Base-by-base conservation (phyloP, 2,888 invertebrate species). In the Cataglyphis livida region DNA sequence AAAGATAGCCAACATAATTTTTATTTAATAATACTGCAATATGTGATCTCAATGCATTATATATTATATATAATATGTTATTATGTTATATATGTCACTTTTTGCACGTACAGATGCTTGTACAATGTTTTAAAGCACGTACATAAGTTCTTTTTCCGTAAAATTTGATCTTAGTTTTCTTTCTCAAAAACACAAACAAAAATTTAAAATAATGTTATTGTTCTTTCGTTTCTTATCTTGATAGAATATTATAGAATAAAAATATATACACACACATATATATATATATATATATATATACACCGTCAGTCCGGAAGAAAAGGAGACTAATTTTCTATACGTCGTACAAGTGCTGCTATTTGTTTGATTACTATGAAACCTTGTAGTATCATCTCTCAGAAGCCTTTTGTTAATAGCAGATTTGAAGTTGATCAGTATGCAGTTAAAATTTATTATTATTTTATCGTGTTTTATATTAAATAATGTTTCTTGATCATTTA, bases 61-160 rank as follows among this genome's bases (percentile, higher is more conserved):
- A 21, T 59, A 5, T 28, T n/a, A 44, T 1, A 1, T 12, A 25
- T 25, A 25, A 25, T 25, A 25, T 25, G 25, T 25, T 28, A 28
- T 32, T 61, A 32, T 38, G 35, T 32, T 32, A 25, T 25, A 25
- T 21, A 21, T 25, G 12, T 21, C 25, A 35, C n/a, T 65, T 51
- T 51, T 76, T 32, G 9, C 32, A 32, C 4, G 5, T 32, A 32
- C 32, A 32, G 4, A n/a, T 15, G 15, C 9, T 41, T n/a, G 28
- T 76, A 54, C 38, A 76, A 54, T 18, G 57, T 10, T 57, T 41
- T 65, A 25, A 51, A 32, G n/a, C 15, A 75, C 18, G 48, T 48
- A 3, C 48, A 48, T 44, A 51, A 64, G 35, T 9, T 64, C 38
- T 59, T 7, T 54, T 15, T 5, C n/a, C 6, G 3, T 62, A 51